Percentiles rank a stretch among this genome's conserved stretches.
Conservation (phyloP, 2,797 vertebrate genomes). For the Semotilus atromaculatus region DNA sequence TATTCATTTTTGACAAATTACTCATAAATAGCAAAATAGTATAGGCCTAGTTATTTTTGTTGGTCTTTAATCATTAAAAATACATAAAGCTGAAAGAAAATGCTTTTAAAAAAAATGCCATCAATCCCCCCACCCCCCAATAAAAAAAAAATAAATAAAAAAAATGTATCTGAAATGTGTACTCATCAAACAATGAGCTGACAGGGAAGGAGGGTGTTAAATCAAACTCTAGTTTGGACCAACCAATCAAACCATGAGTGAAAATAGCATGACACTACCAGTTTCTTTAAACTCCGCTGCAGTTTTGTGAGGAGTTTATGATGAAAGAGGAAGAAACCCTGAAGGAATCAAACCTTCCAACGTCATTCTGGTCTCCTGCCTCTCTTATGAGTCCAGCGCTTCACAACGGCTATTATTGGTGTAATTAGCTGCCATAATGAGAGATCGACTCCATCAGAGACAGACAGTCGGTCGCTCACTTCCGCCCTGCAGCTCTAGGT, state of each 20-base stretch:
- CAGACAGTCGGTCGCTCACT: slow-evolving; percentile 2
- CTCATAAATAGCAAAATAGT: background rate
- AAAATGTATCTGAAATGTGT: background rate
- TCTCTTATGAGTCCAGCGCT: background rate
- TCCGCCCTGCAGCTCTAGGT: slow-evolving; percentile 8
- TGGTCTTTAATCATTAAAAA: background rate
- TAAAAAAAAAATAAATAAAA: too few relatives aligned
- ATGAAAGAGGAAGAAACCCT: slow-evolving; percentile 42
- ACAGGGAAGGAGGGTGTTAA: background rate
- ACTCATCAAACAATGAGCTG: too few relatives aligned
- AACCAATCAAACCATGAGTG: background rate
- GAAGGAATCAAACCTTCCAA: slow-evolving; percentile 6
- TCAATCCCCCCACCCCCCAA: too few relatives aligned
- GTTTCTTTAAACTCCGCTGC: background rate
- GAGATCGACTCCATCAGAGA: slow-evolving; percentile 17
- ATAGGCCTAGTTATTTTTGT: background rate
- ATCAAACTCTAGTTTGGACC: background rate
- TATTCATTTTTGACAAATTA: background rate
- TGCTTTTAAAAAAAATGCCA: too few relatives aligned
- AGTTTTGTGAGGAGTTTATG: slow-evolving; percentile 38
- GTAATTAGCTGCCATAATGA: slow-evolving; percentile 44
- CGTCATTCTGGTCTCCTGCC: background rate
- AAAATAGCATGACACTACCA: slow-evolving; percentile 29
- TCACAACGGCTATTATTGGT: slow-evolving; percentile 29
- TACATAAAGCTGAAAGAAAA: background rate